These are phyloP conservation scores for Tromatobia lineatoria DNA, from an alignment of 2,888 invertebrate species.

Conservation along the genomic window DNA sequence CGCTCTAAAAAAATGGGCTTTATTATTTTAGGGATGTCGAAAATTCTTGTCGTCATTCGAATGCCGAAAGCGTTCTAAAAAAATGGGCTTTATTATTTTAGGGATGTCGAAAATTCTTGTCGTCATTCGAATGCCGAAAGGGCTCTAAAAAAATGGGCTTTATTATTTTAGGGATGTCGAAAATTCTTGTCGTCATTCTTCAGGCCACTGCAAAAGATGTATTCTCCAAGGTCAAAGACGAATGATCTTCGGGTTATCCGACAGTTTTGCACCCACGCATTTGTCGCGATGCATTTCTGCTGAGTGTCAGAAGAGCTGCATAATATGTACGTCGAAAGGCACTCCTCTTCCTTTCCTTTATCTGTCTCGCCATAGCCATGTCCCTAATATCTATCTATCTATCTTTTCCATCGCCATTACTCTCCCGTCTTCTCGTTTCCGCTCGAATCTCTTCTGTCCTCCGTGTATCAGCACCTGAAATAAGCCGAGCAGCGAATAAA, in stretches of 20 bases:
- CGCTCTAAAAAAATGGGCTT: no score
- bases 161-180: background rate
- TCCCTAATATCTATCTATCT: slow-evolving; percentile 47
- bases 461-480: background rate
- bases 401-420: slow-evolving; percentile 45
- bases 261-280: slow-evolving; percentile 42
- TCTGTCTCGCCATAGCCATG: slow-evolving; percentile 18
- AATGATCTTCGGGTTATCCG: slow-evolving; percentile 37
- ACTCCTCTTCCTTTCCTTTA: slow-evolving; percentile 54
- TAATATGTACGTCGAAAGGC: slow-evolving; percentile 66
- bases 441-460: slow-evolving; percentile 23
- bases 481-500: slow-evolving; percentile 22
- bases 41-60: no score
- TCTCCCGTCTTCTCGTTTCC: slow-evolving; percentile 52
- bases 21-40: no score
- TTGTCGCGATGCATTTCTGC: slow-evolving; percentile 21
- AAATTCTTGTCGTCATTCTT: background rate
- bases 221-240: slow-evolving; percentile 14
- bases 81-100: no score
- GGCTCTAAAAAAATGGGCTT: background rate
- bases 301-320: slow-evolving; percentile 11
- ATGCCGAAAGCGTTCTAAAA: no score
- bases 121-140: background rate
- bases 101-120: no score
- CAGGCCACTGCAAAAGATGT: background rate